phyloP scores from a whole-genome alignment of 2,888 invertebrate species.

The Lasioglossum morio region DNA sequence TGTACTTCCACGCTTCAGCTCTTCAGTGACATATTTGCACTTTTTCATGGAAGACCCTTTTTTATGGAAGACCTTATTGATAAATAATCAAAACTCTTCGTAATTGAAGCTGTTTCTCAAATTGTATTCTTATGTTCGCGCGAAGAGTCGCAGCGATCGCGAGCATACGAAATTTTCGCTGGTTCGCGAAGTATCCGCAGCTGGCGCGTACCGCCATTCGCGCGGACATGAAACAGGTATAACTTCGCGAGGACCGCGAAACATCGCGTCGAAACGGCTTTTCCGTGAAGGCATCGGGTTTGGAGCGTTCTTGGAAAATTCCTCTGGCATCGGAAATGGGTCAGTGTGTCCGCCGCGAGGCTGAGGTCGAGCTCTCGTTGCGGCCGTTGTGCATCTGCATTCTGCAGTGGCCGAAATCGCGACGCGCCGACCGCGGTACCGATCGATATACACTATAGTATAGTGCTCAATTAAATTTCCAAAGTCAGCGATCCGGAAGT shows the following conservation, averaged over 20 bases:
- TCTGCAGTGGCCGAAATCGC: conserved; percentile 46
- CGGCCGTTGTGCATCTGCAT: conserved; percentile 55
- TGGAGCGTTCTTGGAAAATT: conserved; percentile 34
- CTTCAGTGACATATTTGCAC: not conserved
- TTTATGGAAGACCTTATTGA: no score
- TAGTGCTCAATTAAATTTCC: not conserved
- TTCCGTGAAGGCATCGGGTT: conserved; percentile 15
- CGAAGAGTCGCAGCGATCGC: not conserved
- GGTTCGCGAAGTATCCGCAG: not conserved
- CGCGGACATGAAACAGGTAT: not conserved
- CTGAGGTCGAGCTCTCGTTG: conserved; percentile 48
- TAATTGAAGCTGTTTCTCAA: not conserved
- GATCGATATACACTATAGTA: conserved; percentile 49
- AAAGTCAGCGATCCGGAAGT: not conserved
- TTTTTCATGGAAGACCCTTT: not conserved
- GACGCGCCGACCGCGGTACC: conserved; percentile 2
- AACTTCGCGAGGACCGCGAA: not conserved
- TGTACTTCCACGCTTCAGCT: no score
- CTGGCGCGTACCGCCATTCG: not conserved
- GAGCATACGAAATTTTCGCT: not conserved
- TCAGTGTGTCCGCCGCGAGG: conserved; percentile 48
- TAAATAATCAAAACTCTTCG: not conserved
- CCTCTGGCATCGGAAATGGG: conserved; percentile 46
- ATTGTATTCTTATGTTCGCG: not conserved
- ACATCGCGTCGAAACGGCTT: not conserved